Conservation (phyloP, 1,140 invertebrate species). For the Vanessa tameamea region DNA sequence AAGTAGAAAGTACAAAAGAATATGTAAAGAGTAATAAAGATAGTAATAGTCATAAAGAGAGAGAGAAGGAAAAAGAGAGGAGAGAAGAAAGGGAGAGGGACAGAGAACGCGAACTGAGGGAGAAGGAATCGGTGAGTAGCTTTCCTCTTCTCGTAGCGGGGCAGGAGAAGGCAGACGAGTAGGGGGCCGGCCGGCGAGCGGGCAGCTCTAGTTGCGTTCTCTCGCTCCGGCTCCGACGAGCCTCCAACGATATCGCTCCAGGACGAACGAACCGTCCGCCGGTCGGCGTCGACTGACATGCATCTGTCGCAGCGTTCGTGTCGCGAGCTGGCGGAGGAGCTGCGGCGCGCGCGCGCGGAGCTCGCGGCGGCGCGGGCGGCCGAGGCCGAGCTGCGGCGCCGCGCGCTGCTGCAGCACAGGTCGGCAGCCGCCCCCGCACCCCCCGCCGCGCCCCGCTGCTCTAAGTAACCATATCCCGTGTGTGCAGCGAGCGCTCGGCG, state of each 20-base stretch:
- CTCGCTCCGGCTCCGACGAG: too few relatives aligned
- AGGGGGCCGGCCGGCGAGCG: neutral
- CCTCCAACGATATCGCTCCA: too few relatives aligned
- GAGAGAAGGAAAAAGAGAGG: slow-evolving; percentile 57
- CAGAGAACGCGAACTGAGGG: slow-evolving; percentile 73
- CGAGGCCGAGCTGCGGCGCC: slow-evolving; percentile 70
- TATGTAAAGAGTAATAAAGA: slow-evolving; percentile 66
- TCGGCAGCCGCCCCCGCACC: slow-evolving; percentile 46
- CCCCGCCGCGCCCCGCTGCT: too few relatives aligned
- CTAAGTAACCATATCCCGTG: neutral
- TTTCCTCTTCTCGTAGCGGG: neutral
- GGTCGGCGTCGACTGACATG: too few relatives aligned
- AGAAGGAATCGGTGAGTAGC: slow-evolving; percentile 76
- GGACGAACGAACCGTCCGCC: too few relatives aligned
- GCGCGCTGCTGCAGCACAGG: slow-evolving; percentile 91
- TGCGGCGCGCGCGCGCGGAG: slow-evolving; percentile 53
- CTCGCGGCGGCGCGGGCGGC: slow-evolving; percentile 48
- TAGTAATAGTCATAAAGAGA: slow-evolving; percentile 64
- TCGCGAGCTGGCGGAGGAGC: slow-evolving; percentile 58
- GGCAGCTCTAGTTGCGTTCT: neutral
- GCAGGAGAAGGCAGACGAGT: neutral
- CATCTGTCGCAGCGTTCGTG: slow-evolving; percentile 36
- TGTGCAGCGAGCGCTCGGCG: slow-evolving; percentile 82
- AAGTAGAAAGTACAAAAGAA: slow-evolving; percentile 76
- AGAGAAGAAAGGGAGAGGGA: slow-evolving; percentile 56